phyloP scores from a whole-genome alignment of 2,797 vertebrate genomes.

The Furcifer pardalis region DNA sequence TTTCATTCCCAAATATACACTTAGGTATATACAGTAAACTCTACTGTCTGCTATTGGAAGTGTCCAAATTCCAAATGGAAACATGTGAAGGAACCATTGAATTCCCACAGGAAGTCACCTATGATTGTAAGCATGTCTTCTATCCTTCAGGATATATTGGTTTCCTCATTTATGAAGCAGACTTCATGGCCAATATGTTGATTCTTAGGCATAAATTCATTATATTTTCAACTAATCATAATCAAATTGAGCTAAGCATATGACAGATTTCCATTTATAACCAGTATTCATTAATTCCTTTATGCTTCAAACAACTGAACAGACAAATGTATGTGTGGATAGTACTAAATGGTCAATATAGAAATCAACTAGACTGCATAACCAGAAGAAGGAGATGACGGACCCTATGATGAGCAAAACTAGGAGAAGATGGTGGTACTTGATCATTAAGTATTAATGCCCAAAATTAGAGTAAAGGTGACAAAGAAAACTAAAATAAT shows the following conservation, averaged over 20 bases:
- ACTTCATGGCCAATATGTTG: background rate
- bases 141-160: background rate
- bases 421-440: too few species aligned
- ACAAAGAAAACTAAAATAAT: too few species aligned
- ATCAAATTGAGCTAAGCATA: background rate
- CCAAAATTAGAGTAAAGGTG: too few species aligned
- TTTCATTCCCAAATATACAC: background rate
- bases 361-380: too few species aligned
- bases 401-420: too few species aligned
- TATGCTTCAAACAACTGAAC: too few species aligned
- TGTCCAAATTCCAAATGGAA: accelerated
- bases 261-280: background rate
- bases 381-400: too few species aligned
- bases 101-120: background rate
- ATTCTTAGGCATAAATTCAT: background rate
- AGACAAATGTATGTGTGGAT: too few species aligned
- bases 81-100: background rate
- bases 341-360: too few species aligned
- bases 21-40: background rate
- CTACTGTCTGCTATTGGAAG: background rate
- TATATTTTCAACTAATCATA: background rate
- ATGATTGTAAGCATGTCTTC: too few species aligned
- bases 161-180: background rate
- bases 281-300: too few species aligned
- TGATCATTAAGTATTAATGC: too few species aligned